Evolutionary conservation across 2,113 vertebrate species (phyloP), one percentile per base, ranked within the genome.

Genomic region (Picathartes gymnocephalus): DNA sequence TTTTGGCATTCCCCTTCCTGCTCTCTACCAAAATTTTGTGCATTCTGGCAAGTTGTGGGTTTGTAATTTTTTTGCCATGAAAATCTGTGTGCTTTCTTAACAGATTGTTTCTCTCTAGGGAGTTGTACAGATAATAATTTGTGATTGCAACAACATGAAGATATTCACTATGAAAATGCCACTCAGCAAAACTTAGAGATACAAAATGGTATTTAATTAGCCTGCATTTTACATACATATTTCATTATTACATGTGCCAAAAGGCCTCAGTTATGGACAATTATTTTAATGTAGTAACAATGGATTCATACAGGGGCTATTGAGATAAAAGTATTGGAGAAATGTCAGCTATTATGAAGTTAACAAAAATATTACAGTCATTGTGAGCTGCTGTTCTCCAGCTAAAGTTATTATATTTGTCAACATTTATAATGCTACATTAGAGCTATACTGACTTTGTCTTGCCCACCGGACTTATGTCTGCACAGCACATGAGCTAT

Each of bases 351-450:
- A 51, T 51, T 76, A 72, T 53, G 73, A 66, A 90, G 58, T 7
- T 13, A 68, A 48, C 13, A 57, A 64, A 88, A 84, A n/a, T 39
- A 47, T 71, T 66, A 68, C 21, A 69, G 27, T 60, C 64, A 50
- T 53, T 86, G 45, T 66, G 56, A 83, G 24, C 64, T 93, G 76
- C 64, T 70, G 58, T 44, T 79, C 56, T 61, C 57, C 56, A 72
- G 30, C 45, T 88, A 25, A 84, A 93, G 45, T 80, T 64, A 74
- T 80, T 88, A 65, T 90, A 44, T 94, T 96, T 84, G 73, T 95
- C 81, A 82, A 78, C 82, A 44, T 83, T 80, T 74, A 83, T 85
- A 93, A 77, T 48, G 42, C 7, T 69, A 33, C 39, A 27, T 80
- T 71, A 61, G 14, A 50, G 47, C 24, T 51, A 16, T 30, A 54